Evolutionary conservation across 2,888 invertebrate genomes (phyloP).

Genomic region (Tetragonula carbonaria): DNA sequence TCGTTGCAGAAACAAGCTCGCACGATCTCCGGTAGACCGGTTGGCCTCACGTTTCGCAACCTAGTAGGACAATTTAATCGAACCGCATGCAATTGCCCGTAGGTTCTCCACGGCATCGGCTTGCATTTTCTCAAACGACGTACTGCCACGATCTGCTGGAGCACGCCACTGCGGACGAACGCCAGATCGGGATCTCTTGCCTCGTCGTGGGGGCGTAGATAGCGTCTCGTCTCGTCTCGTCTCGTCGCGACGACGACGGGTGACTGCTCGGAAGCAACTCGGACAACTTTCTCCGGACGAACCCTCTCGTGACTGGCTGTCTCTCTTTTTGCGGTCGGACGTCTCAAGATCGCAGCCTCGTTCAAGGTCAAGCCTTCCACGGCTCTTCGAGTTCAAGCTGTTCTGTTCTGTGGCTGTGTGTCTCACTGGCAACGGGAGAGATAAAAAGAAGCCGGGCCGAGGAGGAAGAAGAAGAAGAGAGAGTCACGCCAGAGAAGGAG

Average conservation of each 20-base stretch:
- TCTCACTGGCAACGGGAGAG: constrained; percentile 3
- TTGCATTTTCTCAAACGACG: constrained; percentile 34
- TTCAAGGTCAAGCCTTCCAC: constrained; percentile 62
- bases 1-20: constrained; percentile 37
- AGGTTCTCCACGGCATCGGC: constrained; percentile 8
- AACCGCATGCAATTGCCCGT: constrained; percentile 47
- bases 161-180: constrained; percentile 22
- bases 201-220: no score
- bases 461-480: no score
- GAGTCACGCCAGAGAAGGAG: not conserved
- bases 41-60: constrained; percentile 42
- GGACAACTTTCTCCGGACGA: not conserved
- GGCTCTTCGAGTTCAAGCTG: constrained; percentile 52
- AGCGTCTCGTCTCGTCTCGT: no score
- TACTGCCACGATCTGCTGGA: constrained; percentile 4
- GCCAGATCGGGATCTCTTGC: constrained; percentile 1
- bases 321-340: constrained; percentile 26
- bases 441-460: constrained; percentile 33
- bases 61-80: constrained; percentile 50
- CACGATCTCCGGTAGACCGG: constrained; percentile 26
- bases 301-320: not conserved
- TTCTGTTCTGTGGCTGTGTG: constrained; percentile 11
- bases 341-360: constrained; percentile 41
- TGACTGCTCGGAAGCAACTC: constrained; percentile 11
- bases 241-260: constrained; percentile 24